These are phyloP conservation scores for crab-eating macaque (Macaca fascicularis) DNA, from an alignment of 2,113 vertebrate genomes.

Conservation along the genomic window T2T-MFA8v1.1 NC_088377.1:75822501-75823000, in stretches of 20 bases:
- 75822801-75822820: not conserved
- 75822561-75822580: not conserved
- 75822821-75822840: not conserved
- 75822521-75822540: not conserved
- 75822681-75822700: not conserved
- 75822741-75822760: not conserved
- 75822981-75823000: conserved; percentile 40
- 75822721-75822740: not conserved
- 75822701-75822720: not conserved
- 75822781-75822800: not conserved
- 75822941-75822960: not conserved
- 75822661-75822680: not conserved
- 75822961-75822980: conserved; percentile 45
- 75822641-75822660: not conserved
- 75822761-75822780: not conserved
- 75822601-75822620: not conserved
- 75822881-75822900: not conserved
- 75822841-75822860: not conserved
- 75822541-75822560: not conserved
- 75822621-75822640: not conserved
- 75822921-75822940: not conserved
- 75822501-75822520: not conserved
- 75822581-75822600: not conserved
- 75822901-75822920: conserved; percentile 1
- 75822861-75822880: not conserved